These are phyloP conservation scores for Haliaeetus leucogaster DNA, from an alignment of 2,113 vertebrate genomes.

Conservation along the genomic window DNA sequence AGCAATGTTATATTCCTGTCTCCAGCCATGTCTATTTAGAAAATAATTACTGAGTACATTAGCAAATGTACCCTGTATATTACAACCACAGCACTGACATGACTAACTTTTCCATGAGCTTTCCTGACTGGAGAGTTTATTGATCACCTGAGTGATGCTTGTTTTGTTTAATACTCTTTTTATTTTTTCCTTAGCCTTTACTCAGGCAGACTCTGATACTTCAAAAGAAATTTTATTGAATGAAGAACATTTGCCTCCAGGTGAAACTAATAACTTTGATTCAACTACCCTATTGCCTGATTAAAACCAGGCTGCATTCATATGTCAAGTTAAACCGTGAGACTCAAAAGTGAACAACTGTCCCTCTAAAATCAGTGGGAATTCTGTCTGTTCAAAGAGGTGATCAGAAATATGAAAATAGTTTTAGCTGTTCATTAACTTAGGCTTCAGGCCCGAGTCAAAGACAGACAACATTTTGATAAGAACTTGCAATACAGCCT, in stretches of 20 bases:
- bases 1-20: background rate
- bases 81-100: background rate
- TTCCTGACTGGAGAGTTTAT: background rate
- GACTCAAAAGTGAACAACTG: background rate
- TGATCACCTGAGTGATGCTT: background rate
- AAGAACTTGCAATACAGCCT: background rate
- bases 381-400: background rate
- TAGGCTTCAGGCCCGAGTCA: background rate
- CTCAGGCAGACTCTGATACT: background rate
- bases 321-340: background rate
- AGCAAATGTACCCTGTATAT: background rate
- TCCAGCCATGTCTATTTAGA: background rate
- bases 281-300: background rate
- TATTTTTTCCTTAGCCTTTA: background rate
- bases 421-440: background rate
- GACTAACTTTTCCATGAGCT: background rate
- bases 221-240: background rate
- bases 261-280: slow-evolving; percentile 12
- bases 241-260: background rate
- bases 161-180: background rate
- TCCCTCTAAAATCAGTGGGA: background rate
- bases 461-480: background rate
- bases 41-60: background rate
- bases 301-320: background rate
- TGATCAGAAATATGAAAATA: background rate